phyloP scores from a whole-genome alignment of 2,888 invertebrate species.

The Epistrophe grossulariae region DNA sequence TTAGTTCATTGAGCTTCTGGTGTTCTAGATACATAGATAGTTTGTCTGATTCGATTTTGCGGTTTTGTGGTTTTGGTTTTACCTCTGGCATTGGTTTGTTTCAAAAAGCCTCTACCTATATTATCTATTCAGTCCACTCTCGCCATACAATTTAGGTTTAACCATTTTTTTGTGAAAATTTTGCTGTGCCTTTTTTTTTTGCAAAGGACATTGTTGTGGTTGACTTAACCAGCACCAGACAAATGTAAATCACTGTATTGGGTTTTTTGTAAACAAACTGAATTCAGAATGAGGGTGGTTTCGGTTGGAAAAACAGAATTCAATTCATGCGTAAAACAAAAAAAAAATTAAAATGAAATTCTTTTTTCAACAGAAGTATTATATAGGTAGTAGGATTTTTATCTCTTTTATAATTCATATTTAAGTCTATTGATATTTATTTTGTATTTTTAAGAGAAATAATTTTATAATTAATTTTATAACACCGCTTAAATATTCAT shows the following conservation, averaged over 20 bases:
- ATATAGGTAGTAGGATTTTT: too few species aligned
- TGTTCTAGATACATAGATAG: constrained; percentile 42
- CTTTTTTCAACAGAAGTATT: background rate
- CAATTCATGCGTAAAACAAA: constrained; percentile 39
- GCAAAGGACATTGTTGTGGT: constrained; percentile 57
- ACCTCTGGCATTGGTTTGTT: constrained; percentile 38
- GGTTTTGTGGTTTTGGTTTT: constrained; percentile 61
- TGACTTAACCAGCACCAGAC: constrained; percentile 54
- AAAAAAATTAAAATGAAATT: background rate
- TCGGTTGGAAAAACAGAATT: constrained; percentile 28
- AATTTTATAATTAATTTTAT: constrained; percentile 55
- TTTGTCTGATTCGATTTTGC: constrained; percentile 70
- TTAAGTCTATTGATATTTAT: background rate
- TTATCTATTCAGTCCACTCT: constrained; percentile 11
- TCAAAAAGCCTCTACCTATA: constrained; percentile 10
- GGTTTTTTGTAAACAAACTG: constrained; percentile 49
- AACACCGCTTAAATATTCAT: constrained; percentile 31
- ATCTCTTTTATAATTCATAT: background rate
- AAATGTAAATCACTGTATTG: constrained; percentile 58
- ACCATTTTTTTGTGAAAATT: constrained; percentile 7
- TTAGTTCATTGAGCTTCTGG: constrained; percentile 66
- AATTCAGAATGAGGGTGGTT: constrained; percentile 1
- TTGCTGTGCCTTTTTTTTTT: background rate
- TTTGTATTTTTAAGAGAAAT: constrained; percentile 3
- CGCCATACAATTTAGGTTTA: background rate